These are phyloP conservation scores for Caenorhabditis becei DNA, from an alignment of 2,888 invertebrate genomes.

Conservation along the genomic window DNA sequence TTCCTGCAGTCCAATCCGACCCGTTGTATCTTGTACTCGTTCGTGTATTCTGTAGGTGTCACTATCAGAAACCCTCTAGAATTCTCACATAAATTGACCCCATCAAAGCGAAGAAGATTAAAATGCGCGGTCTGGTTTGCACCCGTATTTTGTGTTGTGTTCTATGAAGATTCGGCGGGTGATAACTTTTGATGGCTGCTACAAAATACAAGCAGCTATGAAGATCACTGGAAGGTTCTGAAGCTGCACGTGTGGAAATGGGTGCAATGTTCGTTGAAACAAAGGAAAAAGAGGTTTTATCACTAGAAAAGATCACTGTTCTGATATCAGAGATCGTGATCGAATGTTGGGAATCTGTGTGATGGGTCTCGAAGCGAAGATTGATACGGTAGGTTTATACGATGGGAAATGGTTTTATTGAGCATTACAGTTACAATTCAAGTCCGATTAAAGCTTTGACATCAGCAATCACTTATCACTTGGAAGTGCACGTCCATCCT, in stretches of 20 bases:
- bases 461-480: no score
- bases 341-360: no score
- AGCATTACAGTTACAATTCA: no score
- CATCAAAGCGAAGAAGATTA: background rate
- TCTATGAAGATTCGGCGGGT: background rate
- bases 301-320: background rate
- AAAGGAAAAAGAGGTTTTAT: no score
- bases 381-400: no score
- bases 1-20: background rate
- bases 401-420: no score
- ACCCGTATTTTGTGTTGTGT: constrained; percentile 7
- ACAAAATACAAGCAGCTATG: background rate
- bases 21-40: background rate
- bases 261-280: background rate
- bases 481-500: constrained; percentile 18
- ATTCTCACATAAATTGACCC: background rate
- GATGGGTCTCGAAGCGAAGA: no score
- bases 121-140: background rate
- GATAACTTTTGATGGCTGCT: background rate
- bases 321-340: background rate
- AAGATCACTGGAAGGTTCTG: background rate
- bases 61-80: background rate
- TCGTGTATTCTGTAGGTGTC: constrained; percentile 3
- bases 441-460: no score
- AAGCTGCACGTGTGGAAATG: no score